These are phyloP conservation scores for Ardeotis arabs DNA, from an alignment of 2,113 vertebrate species.

Conservation along the genomic window DNA sequence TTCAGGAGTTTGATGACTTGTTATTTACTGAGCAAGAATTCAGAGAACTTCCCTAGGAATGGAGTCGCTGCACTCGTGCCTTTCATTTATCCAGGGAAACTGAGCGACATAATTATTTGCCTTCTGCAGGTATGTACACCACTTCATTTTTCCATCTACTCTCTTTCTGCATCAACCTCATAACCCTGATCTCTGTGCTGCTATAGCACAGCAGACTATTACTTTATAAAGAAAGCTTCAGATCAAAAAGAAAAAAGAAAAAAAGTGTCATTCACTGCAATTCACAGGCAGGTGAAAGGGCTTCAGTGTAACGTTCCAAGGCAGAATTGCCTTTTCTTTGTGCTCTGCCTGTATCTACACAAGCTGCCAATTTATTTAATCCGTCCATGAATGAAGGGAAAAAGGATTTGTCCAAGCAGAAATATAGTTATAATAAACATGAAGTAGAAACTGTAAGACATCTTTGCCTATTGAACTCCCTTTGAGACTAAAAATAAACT, in stretches of 20 bases:
- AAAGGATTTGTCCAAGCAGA: conserved; percentile 17
- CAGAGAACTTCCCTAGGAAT: background rate
- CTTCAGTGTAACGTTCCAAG: background rate
- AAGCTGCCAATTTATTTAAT: conserved; percentile 35
- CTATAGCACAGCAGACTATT: background rate
- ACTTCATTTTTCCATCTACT: background rate
- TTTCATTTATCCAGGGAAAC: background rate
- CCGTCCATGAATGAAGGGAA: background rate
- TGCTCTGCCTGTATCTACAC: background rate
- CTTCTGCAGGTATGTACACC: background rate
- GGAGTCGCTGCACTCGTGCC: background rate
- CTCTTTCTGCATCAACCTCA: background rate
- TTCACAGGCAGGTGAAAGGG: background rate
- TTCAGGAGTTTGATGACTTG: background rate
- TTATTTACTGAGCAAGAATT: background rate
- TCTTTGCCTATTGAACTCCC: background rate
- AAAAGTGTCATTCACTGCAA: background rate
- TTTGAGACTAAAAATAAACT: conserved; percentile 21
- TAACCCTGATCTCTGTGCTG: conserved; percentile 10
- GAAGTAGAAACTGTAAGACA: conserved; percentile 1
- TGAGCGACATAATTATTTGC: background rate
- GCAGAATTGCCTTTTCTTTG: conserved; percentile 10
- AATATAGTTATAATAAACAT: background rate
- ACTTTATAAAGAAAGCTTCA: conserved; percentile 28
- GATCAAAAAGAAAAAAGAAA: background rate